phyloP scores from a whole-genome alignment of 2,113 vertebrate species.

The Sebastes schlegelii region DNA sequence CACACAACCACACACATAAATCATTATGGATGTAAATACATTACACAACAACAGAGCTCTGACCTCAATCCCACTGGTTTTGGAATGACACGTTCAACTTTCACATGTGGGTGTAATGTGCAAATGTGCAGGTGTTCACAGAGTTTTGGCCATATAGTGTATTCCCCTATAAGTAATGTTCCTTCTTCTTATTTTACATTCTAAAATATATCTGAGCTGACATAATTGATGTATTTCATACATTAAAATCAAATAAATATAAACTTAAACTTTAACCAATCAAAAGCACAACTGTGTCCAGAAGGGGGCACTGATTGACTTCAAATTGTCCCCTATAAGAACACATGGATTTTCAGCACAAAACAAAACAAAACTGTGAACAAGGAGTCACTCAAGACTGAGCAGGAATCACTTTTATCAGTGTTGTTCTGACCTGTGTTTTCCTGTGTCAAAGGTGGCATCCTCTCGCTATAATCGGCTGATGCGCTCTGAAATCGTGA shows the following conservation, averaged over 20 bases:
- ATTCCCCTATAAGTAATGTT: background rate
- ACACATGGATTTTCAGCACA: background rate
- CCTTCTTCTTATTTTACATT: background rate
- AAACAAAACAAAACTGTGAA: background rate
- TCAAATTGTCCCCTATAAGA: background rate
- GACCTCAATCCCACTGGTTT: too few relatives aligned
- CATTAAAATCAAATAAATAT: background rate
- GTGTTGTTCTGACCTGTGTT: slow-evolving; percentile 51
- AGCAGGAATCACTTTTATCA: background rate
- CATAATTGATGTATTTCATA: background rate
- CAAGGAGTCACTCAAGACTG: background rate
- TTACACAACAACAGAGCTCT: too few relatives aligned
- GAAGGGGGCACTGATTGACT: background rate
- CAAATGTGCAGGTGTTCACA: too few relatives aligned
- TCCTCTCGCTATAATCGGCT: background rate
- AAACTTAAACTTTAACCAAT: background rate
- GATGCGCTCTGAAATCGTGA: slow-evolving; percentile 76
- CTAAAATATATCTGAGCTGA: background rate
- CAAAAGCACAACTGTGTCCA: background rate
- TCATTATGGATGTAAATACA: background rate
- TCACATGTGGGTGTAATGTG: too few relatives aligned
- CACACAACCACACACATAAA: background rate
- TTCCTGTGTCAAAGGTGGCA: background rate
- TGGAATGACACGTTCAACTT: too few relatives aligned
- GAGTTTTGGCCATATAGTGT: too few relatives aligned